A percentile compares a stretch with the other conserved stretches of the same genome.
Conservation (phyloP, 2,113 vertebrate species). For the Mohoua ochrocephala region DNA sequence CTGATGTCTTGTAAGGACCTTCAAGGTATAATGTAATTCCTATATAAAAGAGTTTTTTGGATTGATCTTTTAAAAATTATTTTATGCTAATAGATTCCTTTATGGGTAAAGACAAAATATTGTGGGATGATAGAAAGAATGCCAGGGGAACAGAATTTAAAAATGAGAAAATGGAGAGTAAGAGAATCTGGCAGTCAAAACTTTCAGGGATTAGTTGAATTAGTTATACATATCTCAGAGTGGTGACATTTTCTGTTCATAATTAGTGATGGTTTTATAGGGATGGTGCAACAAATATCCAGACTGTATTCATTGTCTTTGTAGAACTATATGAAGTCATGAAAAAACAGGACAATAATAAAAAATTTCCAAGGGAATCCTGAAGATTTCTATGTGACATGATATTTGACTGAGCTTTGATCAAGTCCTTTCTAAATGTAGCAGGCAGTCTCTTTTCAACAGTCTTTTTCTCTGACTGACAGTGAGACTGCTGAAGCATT, state of each 20-base stretch:
- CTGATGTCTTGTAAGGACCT: background rate
- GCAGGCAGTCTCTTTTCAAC: background rate
- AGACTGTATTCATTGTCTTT: background rate
- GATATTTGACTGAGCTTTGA: background rate
- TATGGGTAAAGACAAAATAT: background rate
- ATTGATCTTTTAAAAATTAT: background rate
- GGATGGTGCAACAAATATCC: background rate
- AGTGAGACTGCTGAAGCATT: background rate
- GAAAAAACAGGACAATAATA: background rate
- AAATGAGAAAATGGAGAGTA: background rate
- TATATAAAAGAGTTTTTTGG: background rate
- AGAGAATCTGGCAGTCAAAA: background rate
- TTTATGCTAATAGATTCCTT: background rate
- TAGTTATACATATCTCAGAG: background rate
- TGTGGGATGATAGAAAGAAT: background rate
- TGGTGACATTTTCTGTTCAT: background rate
- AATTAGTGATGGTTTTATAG: background rate
- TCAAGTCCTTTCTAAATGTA: background rate
- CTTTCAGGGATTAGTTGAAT: background rate
- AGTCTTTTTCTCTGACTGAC: background rate
- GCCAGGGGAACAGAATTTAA: background rate
- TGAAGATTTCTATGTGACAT: background rate
- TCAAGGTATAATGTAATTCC: background rate
- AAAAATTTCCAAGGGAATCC: background rate
- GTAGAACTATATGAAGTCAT: background rate